Base-by-base conservation (phyloP, 2,113 vertebrate species). In the Amazona guildingii region DNA sequence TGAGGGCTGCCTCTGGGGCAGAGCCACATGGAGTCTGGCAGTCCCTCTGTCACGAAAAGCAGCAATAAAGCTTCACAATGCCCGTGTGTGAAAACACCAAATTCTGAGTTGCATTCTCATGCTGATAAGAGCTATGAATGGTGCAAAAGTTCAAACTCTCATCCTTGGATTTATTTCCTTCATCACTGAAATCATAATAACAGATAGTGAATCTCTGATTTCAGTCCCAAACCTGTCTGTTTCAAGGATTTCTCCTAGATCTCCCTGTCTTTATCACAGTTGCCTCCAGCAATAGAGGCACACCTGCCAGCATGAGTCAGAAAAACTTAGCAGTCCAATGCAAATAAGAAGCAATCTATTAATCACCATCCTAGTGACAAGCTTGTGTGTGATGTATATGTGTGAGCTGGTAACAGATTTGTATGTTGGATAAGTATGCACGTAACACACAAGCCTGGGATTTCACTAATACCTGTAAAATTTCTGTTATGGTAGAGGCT, bases 251-350 rank as follows among this genome's bases (percentile, higher is more conserved):
- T 46, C 48, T 84, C 74, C 78, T 44, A 61, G 46, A 82, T 90
- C 41, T 82, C 62, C 12, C 62, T 78, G 20, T 69, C 48, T 84
- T 81, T 85, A 57, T 70, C 17, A 1, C 43, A 23, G 39, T 76
- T 87, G 76, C 92, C 84, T 92, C 41, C 77, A 94, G 81, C 76
- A 43, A 44, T 5, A 67, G 76, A 81, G 33, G 55, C 4, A 17
- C 88, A 92, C 83, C 88, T 95, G 95, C 92, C 94, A 96, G 43
- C 41, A 25, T 57, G 74, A 95, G 77, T 87, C 94, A 87, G 91
- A 84, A 93, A 31, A 93, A 83, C 44, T 94, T 90, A 91, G 39
- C 3, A 0, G 41, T 57, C 88, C 62, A 83, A 2, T 80, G 83
- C 83, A 96, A 93, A 93, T 90, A 66, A 83, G 80, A 33, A 84